phyloP scores from a whole-genome alignment of 2,888 invertebrate species.

The Volucella bombylans region DNA sequence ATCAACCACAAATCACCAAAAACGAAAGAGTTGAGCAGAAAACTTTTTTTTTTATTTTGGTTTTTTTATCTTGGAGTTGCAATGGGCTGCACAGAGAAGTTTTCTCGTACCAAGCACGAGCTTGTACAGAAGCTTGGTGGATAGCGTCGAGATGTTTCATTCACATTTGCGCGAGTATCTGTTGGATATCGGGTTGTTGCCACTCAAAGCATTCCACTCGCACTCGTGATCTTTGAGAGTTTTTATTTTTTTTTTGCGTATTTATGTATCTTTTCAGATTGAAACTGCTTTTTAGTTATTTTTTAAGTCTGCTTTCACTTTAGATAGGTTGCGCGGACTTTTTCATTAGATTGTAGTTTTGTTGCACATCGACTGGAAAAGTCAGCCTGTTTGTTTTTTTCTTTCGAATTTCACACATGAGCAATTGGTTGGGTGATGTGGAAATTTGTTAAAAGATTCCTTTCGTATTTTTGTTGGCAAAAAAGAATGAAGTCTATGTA shows the following conservation, averaged over 20 bases:
- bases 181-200: conserved; percentile 27
- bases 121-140: conserved; percentile 36
- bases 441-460: conserved; percentile 7
- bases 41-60: conserved; percentile 34
- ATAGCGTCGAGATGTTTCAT: conserved; percentile 44
- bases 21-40: conserved; percentile 67
- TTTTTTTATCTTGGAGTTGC: conserved; percentile 7
- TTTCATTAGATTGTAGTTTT: background rate
- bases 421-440: background rate
- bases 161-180: conserved; percentile 22
- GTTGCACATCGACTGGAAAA: conserved; percentile 50
- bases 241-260: conserved; percentile 56
- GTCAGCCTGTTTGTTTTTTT: conserved; percentile 2
- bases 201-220: conserved; percentile 33
- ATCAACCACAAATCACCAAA: conserved; percentile 30
- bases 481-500: background rate
- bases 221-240: conserved; percentile 67
- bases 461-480: conserved; percentile 21
- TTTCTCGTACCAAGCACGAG: conserved; percentile 63
- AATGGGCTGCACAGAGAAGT: conserved; percentile 18
- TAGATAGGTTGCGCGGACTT: conserved; percentile 37
- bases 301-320: conserved; percentile 64
- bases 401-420: background rate
- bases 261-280: conserved; percentile 49
- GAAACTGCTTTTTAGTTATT: conserved; percentile 39